Conservation (phyloP, 2,113 vertebrate genomes). For the Corvus moneduloides region DNA sequence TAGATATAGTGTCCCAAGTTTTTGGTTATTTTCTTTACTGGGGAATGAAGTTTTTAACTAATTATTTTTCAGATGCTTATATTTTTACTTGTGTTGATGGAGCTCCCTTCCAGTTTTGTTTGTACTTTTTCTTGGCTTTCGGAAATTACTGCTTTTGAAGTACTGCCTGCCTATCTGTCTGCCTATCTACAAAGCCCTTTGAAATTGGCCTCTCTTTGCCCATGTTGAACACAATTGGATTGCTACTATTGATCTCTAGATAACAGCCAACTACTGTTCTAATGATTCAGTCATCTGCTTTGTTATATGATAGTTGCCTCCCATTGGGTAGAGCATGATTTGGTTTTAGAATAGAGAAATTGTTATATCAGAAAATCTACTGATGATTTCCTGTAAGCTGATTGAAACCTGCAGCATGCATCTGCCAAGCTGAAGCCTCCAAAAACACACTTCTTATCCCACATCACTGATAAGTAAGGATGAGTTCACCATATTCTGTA, state of each 20-base stretch:
- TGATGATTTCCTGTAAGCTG: not conserved
- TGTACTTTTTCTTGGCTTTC: not conserved
- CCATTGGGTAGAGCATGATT: not conserved
- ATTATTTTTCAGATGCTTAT: not conserved
- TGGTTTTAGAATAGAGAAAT: not conserved
- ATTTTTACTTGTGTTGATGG: not conserved
- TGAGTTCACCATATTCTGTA: not conserved
- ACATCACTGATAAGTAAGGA: not conserved
- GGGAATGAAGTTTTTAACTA: not conserved
- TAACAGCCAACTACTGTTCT: not conserved
- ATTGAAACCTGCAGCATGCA: not conserved
- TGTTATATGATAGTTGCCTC: not conserved
- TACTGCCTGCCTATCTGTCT: not conserved
- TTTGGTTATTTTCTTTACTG: not conserved
- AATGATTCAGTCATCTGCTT: not conserved
- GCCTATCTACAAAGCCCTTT: not conserved
- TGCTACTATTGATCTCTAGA: not conserved
- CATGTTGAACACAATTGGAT: not conserved
- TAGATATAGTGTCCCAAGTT: not conserved
- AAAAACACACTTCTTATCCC: not conserved
- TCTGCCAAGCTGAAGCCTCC: not conserved
- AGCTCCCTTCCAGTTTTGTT: not conserved
- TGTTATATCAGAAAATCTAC: not conserved
- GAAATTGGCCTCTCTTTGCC: not conserved
- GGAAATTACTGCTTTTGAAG: not conserved